Base-by-base conservation (phyloP, 2,888 invertebrate genomes). In the Pseudococcus longispinus region DNA sequence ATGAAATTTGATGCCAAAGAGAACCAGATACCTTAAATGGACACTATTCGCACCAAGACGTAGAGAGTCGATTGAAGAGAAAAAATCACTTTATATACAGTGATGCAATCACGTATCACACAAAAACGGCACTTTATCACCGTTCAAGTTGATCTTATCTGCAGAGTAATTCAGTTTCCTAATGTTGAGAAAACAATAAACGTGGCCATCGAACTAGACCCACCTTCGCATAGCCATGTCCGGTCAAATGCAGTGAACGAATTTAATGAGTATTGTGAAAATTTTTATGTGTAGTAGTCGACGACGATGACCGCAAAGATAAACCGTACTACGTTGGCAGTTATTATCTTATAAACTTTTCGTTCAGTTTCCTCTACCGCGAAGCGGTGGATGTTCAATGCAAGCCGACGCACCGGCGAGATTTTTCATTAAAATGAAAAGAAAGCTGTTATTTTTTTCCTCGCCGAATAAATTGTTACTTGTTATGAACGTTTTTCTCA, bases 11-110 rank as follows among this genome's bases (percentile, higher is more conserved):
- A 80, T 42, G 32, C 77, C 77, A 42, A 80, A 80, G 77, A 80
- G 77, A 80, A 80, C 77, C 42, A 80, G 37, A 80, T 80, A 80
- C 77, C 77, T 20, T 80, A 80, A 80, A 80, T 80, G 77, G 77
- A 1, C 37, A 37, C 9, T 80, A 42, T 42, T 42, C 42, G 77
- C 77, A 70, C 29, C 70, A 70, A 70, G 26, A 70, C 18, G 70
- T 29, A 15, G 55, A 55, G 55, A 55, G n/a, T n/a, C 6, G 44
- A 60, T 60, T 1, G 20, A 60, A 60, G 26, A 65, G n/a, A 29
- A 70, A 29, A 70, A 70, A 70, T 26, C 70, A 29, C 32, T 60
- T 60, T 4, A 29, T 26, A 70, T 32, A 70, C 29, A 18, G 29
- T 70, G 70, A 70, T 29, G 70, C 18, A 70, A 70, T 70, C 26